Base-by-base conservation (phyloP, 2,113 vertebrate genomes). In the Trematomus loennbergii region DNA sequence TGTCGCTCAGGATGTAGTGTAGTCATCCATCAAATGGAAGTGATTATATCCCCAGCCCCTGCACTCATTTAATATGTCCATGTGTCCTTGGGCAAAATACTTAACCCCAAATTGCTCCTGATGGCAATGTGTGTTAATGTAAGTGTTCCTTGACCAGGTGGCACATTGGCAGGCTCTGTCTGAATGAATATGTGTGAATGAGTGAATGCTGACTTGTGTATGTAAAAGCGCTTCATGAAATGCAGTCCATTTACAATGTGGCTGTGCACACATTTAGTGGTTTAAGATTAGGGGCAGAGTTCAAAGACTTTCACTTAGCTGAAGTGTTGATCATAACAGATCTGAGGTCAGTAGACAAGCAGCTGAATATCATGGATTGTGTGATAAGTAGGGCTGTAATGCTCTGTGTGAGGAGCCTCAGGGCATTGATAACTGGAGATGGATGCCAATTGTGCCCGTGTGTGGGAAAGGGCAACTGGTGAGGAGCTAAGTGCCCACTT, bases 401-500 rank as follows among this genome's bases (percentile, higher is more conserved):
- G 72, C 5, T 61, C 57, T 62, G 40, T 29, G 22, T 59, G 40
- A 76, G 62, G 52, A 72, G 75, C 50, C 55, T 40, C 52, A 29
- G 67, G 69, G 52, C 62, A 46, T 33, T 52, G 45, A 79, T 63
- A 22, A 69, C 59, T 68, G 22, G 53, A 82, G 74, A 69, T 75
- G 73, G 65, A 81, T 61, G 49, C 17, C 84, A 61, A 79, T 58
- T 66, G 57, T 33, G 57, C 57, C 57, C 29, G 4, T 72, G 25
- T 63, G 46, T 64, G 45, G 40, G 22, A 63, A 89, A 77, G 84
- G 46, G 29, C 68, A 77, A 49, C 52, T 61, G 29, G 7, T 10
- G 25, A 64, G 36, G 17, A 11, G 25, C 75, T 61, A 83, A 92
- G 84, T 88, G 87, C 71, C 78, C 89, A 87, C 87, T 90, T 84